Conservation (phyloP, 2,113 vertebrate genomes). For the Phasianus colchicus region DNA sequence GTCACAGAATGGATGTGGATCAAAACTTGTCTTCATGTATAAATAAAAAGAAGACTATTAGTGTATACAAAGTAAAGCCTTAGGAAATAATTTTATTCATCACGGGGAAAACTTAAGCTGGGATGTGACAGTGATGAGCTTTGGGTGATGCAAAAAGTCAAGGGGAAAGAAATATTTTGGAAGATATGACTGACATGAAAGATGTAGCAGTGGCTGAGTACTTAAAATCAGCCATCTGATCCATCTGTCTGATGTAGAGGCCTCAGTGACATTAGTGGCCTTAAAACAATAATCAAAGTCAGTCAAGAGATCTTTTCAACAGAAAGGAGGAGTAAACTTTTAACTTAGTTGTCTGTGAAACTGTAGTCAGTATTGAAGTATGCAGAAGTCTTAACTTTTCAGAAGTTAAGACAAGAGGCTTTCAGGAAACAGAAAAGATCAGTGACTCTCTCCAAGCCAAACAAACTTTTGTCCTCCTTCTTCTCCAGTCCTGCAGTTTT, state of each 20-base stretch:
- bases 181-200: not conserved
- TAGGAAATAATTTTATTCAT: not conserved
- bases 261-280: not conserved
- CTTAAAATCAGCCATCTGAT: not conserved
- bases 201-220: not conserved
- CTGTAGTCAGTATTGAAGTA: not conserved
- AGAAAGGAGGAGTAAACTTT: not conserved
- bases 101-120: not conserved
- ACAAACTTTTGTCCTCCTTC: accelerated
- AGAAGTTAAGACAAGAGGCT: not conserved
- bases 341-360: not conserved
- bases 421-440: not conserved
- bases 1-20: not conserved
- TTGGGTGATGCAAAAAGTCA: not conserved
- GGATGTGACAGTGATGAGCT: not conserved
- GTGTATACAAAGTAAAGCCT: not conserved
- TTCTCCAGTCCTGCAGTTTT: not conserved
- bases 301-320: not conserved
- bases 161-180: not conserved
- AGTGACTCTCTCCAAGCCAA: not conserved
- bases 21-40: not conserved
- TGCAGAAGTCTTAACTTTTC: not conserved
- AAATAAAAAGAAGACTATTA: not conserved
- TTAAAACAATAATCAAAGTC: not conserved
- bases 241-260: not conserved